Conservation (phyloP, 2,888 invertebrate species). For the Drosophila nr. fundita region DNA sequence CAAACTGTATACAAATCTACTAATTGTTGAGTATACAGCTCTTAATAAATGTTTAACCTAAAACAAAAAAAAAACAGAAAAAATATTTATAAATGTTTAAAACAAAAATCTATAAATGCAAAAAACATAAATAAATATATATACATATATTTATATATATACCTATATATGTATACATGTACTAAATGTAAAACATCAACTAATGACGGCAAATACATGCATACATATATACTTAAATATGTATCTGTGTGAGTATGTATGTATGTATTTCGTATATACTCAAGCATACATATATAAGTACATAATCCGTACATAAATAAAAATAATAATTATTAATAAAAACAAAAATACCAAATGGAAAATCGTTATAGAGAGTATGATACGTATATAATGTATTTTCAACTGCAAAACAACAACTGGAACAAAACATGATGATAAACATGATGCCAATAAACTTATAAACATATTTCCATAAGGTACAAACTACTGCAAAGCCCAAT, state of each 20-base stretch:
- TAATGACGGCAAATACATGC: conserved; percentile 26
- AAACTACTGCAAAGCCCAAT: conserved; percentile 25
- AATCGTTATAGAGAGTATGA: conserved; percentile 18
- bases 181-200: conserved; percentile 26
- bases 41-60: conserved; percentile 56
- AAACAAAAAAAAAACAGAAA: conserved; percentile 20
- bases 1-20: conserved; percentile 43
- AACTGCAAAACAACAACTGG: conserved; percentile 15
- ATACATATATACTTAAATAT: conserved; percentile 14
- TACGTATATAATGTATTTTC: conserved; percentile 43
- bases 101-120: conserved; percentile 49
- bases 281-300: conserved; percentile 7
- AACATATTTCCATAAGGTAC: conserved; percentile 41
- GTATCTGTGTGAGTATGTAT: background rate
- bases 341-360: background rate
- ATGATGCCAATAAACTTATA: conserved; percentile 26
- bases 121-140: conserved; percentile 15
- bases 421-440: conserved; percentile 24
- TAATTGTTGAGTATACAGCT: conserved; percentile 60
- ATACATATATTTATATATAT: conserved; percentile 25
- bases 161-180: conserved; percentile 18
- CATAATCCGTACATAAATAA: conserved; percentile 17
- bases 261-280: conserved; percentile 4
- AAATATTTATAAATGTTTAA: conserved; percentile 69
- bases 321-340: conserved; percentile 2